Base-by-base conservation (phyloP, 2,888 invertebrate genomes). In the Melanargia galathea region DNA sequence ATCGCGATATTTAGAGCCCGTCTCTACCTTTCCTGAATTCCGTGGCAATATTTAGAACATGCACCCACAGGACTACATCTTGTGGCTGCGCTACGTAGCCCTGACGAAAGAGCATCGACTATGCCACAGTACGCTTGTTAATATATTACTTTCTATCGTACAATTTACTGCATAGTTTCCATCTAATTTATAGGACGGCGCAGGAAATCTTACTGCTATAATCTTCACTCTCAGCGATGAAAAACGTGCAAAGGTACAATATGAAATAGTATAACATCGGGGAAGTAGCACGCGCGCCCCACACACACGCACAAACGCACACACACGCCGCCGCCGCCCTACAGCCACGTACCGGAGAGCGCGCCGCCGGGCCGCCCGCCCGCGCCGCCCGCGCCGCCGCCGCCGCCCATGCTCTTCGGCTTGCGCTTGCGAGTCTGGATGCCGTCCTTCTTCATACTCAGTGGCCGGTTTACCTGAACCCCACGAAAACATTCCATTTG, bases 391-490 rank as follows among this genome's bases (percentile, higher is more conserved):
- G 76, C 55, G 8, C 51, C 51, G 51, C 48, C 48, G 24, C 80
- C 78, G 78, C 79, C 85, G 68, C 90, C 88, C 87, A 90, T 88
- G 78, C 89, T 94, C 87, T 96, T 96, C 49, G 96, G 96, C 81
- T 99, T 98, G 67, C 99, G 93, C 86, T 99, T 99, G 70, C 99
- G 93, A 59, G 98, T 98, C 91, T 99, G 99, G 80, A 99, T 99
- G 52, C 98, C 98, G 73, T 99, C 99, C 89, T 99, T 99, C 90
- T 98, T 99, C 99, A 99, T 99, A 75, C 98, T 97, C 74, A 97
- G 92, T 60, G 99, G 99, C 71, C 99, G 95, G 86, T 96, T 96
- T 66, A 98, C 96, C 97, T 98, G 93, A 70, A 81, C 80, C 61
- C 24, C 13, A 46, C 8, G 8, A 30, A 30, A 30, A 7, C 20